Evolutionary conservation across 2,888 invertebrate species (phyloP).

Genomic region (Malachius bipustulatus): DNA sequence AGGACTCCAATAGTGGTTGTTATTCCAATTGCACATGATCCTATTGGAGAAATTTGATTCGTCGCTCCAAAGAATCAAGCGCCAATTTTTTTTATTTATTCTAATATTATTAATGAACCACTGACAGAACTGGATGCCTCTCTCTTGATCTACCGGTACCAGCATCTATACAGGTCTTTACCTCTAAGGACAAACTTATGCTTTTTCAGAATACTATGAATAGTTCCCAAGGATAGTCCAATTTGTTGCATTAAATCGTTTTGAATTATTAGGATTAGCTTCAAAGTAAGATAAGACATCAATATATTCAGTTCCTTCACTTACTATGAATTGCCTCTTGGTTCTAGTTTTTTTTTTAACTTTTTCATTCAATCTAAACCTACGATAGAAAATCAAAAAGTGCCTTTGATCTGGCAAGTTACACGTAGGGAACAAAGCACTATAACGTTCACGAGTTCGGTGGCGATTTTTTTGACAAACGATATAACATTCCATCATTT

Average conservation of each 20-base stretch:
- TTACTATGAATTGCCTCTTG: constrained; percentile 6
- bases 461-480: constrained; percentile 5
- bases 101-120: constrained; percentile 5
- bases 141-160: constrained; percentile 1
- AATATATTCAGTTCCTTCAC: constrained; percentile 7
- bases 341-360: constrained; percentile 5
- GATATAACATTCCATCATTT: constrained; percentile 6
- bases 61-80: constrained; percentile 6
- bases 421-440: constrained; percentile 6
- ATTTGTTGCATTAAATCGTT: constrained; percentile 6
- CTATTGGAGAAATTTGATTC: constrained; percentile 7
- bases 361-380: constrained; percentile 5
- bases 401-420: constrained; percentile 6
- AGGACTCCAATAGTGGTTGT: not conserved
- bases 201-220: constrained; percentile 6
- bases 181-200: constrained; percentile 5
- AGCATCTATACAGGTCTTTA: not conserved
- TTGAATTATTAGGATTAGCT: not conserved
- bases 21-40: not conserved
- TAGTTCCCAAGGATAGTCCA: constrained; percentile 5
- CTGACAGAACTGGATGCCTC: constrained; percentile 1
- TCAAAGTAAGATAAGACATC: constrained; percentile 6
- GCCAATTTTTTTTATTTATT: not conserved
- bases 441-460: constrained; percentile 6
- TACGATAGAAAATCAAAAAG: constrained; percentile 6